These are phyloP conservation scores for Dryas iulia DNA, from an alignment of 1,140 invertebrate genomes.

Conservation along the genomic window DNA sequence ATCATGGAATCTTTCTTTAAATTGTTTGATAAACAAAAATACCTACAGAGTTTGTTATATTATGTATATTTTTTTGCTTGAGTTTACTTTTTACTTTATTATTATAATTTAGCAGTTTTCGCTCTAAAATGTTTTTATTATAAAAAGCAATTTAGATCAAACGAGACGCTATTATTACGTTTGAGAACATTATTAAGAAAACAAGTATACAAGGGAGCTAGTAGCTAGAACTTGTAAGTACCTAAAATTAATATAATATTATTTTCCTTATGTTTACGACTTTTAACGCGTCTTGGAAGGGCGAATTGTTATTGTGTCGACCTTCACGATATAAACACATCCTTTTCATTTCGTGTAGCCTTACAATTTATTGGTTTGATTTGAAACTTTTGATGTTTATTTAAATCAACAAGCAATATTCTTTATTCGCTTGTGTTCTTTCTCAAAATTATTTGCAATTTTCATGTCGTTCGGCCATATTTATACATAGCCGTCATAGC, in stretches of 20 bases:
- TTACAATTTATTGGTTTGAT: background rate
- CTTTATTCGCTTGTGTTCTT: background rate
- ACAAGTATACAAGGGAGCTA: background rate
- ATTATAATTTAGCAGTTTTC: background rate
- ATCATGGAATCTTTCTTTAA: background rate
- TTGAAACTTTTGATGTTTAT: background rate
- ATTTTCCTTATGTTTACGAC: background rate
- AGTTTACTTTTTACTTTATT: background rate
- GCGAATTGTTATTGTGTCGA: slow-evolving; percentile 3
- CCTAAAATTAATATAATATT: background rate
- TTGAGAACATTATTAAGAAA: background rate
- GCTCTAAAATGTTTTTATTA: background rate
- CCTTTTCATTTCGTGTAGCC: background rate
- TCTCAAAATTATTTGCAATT: too few species aligned
- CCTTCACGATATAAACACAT: background rate
- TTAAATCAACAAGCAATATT: background rate
- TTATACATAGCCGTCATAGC: background rate
- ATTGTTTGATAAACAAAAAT: background rate
- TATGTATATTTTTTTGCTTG: background rate
- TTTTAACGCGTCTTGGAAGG: background rate
- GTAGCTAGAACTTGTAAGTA: background rate
- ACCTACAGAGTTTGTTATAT: background rate
- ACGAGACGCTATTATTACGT: background rate
- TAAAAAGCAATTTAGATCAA: background rate
- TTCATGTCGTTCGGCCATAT: too few species aligned